phyloP scores from a whole-genome alignment of 2,113 vertebrate genomes.

The Chrysochloris asiatica region DNA sequence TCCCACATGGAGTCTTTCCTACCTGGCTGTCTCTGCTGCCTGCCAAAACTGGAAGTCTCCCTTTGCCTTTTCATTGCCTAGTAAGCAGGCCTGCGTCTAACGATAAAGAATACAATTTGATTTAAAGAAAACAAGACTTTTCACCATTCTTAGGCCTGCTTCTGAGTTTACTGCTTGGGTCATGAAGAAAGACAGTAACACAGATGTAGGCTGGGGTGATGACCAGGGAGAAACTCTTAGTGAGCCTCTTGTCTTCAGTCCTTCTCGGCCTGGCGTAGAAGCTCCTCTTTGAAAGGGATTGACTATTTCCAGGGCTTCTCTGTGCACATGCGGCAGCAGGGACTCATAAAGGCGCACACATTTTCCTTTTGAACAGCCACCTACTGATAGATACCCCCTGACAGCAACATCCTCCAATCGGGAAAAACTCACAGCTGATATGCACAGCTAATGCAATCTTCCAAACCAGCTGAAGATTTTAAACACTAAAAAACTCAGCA shows the following conservation, averaged over 20 bases:
- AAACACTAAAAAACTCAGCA: constrained; percentile 42
- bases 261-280: background rate
- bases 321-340: background rate
- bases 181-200: background rate
- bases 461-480: constrained; percentile 38
- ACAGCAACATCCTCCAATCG: background rate
- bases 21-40: no score
- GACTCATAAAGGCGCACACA: background rate
- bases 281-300: background rate
- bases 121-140: background rate
- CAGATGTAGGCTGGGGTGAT: background rate
- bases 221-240: background rate
- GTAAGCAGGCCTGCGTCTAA: background rate
- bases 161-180: background rate
- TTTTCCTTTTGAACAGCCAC: background rate
- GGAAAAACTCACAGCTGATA: constrained; percentile 17
- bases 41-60: no score
- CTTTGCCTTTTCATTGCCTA: no score
- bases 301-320: background rate
- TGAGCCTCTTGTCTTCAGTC: background rate
- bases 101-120: background rate
- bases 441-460: constrained; percentile 17
- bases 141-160: background rate
- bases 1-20: no score
- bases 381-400: background rate